Evolutionary conservation across 2,797 vertebrate genomes (phyloP), one percentile per base, ranked within the genome.

Genomic region (Vultur gryphus): DNA sequence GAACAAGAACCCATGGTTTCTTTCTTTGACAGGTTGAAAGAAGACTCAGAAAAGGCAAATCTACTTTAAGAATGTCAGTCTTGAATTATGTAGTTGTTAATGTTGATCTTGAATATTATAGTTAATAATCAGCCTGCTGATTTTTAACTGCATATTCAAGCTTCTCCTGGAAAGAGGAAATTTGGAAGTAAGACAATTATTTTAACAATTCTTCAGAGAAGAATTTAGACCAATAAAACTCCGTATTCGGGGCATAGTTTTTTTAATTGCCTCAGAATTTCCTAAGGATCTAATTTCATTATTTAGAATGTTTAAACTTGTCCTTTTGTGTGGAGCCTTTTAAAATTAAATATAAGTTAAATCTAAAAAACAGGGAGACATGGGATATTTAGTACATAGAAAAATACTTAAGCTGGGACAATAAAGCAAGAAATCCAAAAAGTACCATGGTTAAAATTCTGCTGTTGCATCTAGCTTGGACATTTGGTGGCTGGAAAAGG

Each of bases 221-320:
- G n/a, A 79, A 43, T 71, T 95, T 90, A 77, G 59, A 15, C 64
- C 54, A 54, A 43, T 80, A 82, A 94, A 93, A 52, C 16, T 83
- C 77, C 17, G 1, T 91, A 64, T 90, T 76, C 91, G 48, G 51
- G 77, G 2, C 26, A 35, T 18, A 46, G 15, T 11, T 73, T 58
- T 90, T 93, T 54, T 75, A 94, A 82, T 95, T 93, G 65, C 46
- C 44, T 88, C 58, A 78, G 52, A 75, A 93, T 90, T 95, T 92
- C 61, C 52, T 37, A 26, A 61, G 69, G 57, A 84, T 94, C 61
- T 81, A 25, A 89, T 92, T 85, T 95, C 35, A 69, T 64, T 37
- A 54, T 91, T 83, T 85, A 62, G 35, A 54, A 65, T 71, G 49
- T 78, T 91, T 92, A 59, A 87, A 81, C 52, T 91, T 93, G 29